phyloP scores from a whole-genome alignment of 2,888 invertebrate genomes.

The Spodoptera littoralis region DNA sequence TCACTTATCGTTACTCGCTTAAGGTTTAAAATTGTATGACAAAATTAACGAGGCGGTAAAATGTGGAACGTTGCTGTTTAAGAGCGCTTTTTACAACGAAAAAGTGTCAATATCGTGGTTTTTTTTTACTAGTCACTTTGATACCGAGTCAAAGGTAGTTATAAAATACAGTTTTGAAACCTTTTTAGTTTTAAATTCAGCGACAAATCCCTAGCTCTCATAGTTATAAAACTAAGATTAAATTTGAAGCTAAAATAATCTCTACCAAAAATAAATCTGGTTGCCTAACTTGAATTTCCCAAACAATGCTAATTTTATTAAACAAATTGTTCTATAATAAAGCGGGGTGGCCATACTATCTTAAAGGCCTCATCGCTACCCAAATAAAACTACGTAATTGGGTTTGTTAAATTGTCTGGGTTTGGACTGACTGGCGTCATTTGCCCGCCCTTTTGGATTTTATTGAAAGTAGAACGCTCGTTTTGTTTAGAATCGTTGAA shows the following conservation, averaged over 20 bases:
- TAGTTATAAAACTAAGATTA: no score
- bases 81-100: conserved; percentile 15
- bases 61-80: conserved; percentile 14
- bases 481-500: conserved; percentile 57
- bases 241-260: not conserved
- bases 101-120: no score
- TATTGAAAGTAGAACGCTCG: conserved; percentile 62
- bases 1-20: conserved; percentile 15
- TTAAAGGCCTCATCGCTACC: conserved; percentile 59
- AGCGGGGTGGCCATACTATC: conserved; percentile 33
- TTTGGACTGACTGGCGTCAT: conserved; percentile 63
- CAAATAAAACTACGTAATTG: conserved; percentile 72
- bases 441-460: conserved; percentile 65
- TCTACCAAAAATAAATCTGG: conserved; percentile 15
- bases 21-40: conserved; percentile 15
- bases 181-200: no score
- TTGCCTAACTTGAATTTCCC: conserved; percentile 7
- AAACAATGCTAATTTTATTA: conserved; percentile 41
- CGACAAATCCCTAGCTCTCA: no score
- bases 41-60: conserved; percentile 16
- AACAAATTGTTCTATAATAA: conserved; percentile 46
- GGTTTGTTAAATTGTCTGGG: conserved; percentile 69
- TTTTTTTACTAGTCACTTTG: no score
- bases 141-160: no score
- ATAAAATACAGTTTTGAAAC: no score